A percentile compares a stretch with the other conserved stretches of the same genome.
Conservation (phyloP, 2,797 vertebrate genomes). For the Anabacerthia variegaticeps region DNA sequence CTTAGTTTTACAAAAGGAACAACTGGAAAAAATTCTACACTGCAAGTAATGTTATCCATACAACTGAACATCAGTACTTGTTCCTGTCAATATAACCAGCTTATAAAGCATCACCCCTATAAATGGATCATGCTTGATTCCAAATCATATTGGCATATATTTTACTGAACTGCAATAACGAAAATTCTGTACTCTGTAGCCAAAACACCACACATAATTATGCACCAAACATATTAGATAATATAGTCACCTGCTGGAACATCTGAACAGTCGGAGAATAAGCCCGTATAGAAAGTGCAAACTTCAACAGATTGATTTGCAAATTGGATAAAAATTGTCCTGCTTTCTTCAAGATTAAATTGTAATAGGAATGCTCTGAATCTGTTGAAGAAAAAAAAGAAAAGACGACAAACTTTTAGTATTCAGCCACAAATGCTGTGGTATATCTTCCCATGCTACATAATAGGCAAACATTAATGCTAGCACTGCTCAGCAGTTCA, state of each 20-base stretch:
- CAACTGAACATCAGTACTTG: not conserved
- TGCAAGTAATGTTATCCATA: not conserved
- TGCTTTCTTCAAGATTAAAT: slow-evolving; percentile 93
- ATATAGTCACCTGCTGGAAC: slow-evolving; percentile 89
- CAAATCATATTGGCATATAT: not conserved
- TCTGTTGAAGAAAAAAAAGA: slow-evolving; percentile 73
- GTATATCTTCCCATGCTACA: not conserved
- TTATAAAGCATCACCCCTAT: not conserved
- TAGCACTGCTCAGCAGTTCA: not conserved
- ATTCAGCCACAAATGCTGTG: not conserved
- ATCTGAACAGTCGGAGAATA: slow-evolving; percentile 92
- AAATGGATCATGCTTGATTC: not conserved
- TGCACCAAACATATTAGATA: not conserved
- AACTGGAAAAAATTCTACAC: not conserved
- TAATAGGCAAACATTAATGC: not conserved
- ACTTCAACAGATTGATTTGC: slow-evolving; percentile 90
- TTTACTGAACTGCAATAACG: not conserved
- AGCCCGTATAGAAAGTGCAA: slow-evolving; percentile 87
- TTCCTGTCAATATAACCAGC: not conserved
- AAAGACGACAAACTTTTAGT: not conserved
- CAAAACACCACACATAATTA: not conserved
- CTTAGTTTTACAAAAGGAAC: not conserved
- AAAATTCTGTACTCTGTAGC: not conserved
- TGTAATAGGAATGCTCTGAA: slow-evolving; percentile 91
- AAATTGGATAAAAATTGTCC: slow-evolving; percentile 93